Conservation (phyloP, 2,797 vertebrate species). For the Sebastes cheni region DNA sequence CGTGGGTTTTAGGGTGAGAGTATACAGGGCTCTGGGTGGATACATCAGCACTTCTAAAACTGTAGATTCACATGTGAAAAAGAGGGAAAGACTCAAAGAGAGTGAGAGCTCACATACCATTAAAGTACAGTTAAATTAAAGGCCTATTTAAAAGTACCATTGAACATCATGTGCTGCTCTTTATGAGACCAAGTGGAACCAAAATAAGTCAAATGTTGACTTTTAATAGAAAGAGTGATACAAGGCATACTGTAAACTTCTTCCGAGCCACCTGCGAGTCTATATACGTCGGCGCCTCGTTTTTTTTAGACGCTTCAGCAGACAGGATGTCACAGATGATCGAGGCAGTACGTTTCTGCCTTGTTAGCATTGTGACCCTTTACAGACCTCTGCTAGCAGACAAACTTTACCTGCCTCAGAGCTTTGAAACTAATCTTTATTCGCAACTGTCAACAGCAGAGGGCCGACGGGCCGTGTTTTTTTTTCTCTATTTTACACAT, state of each 20-base stretch:
- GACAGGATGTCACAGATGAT: too few relatives aligned
- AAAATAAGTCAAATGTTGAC: background rate
- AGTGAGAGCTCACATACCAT: background rate
- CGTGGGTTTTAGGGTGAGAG: constrained; percentile 27
- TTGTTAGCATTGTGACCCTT: too few relatives aligned
- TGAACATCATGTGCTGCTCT: background rate
- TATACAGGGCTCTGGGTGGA: background rate
- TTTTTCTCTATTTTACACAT: too few relatives aligned
- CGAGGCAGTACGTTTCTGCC: too few relatives aligned
- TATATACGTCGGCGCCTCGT: too few relatives aligned
- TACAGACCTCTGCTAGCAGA: too few relatives aligned
- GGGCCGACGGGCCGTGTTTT: too few relatives aligned
- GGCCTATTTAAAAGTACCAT: background rate
- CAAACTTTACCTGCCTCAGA: too few relatives aligned
- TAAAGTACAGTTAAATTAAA: background rate
- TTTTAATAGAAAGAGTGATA: background rate
- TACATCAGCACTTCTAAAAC: constrained; percentile 5
- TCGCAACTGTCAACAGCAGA: fast-evolving
- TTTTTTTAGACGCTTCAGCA: too few relatives aligned
- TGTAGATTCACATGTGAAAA: background rate
- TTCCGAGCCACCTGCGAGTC: too few relatives aligned
- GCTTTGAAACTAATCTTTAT: too few relatives aligned
- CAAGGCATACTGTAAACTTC: background rate
- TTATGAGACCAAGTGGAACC: background rate
- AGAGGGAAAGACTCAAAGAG: background rate